phyloP scores from a whole-genome alignment of 2,113 vertebrate species.

The Tupaia chinensis region DNA sequence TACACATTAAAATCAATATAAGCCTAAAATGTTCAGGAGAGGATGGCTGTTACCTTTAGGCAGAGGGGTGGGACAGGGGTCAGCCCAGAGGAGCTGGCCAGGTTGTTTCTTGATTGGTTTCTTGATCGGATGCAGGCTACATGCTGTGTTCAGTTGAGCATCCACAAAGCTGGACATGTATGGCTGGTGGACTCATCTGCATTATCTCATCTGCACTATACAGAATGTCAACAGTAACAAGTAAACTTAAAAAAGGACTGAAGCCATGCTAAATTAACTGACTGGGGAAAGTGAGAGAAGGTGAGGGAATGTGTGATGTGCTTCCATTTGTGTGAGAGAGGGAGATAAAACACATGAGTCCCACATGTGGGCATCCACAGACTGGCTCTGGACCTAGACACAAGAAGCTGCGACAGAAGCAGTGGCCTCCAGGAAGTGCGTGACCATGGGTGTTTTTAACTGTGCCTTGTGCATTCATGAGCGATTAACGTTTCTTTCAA shows the following conservation, averaged over 20 bases:
- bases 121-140: background rate
- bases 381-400: background rate
- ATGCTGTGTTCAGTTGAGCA: rapidly evolving
- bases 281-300: background rate
- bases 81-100: background rate
- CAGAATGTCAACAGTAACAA: background rate
- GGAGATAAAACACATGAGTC: background rate
- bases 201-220: no score
- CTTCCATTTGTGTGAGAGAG: rapidly evolving
- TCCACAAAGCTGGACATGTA: no score
- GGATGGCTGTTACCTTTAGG: no score
- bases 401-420: background rate
- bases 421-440: background rate
- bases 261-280: background rate
- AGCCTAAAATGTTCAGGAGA: rapidly evolving
- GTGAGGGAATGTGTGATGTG: rapidly evolving
- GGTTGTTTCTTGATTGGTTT: background rate
- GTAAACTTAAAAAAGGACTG: background rate
- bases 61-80: rapidly evolving
- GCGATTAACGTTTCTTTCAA: background rate
- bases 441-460: background rate
- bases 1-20: background rate
- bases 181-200: background rate
- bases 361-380: rapidly evolving
- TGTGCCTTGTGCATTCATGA: background rate